Percentiles rank a stretch among this genome's conserved stretches.
Conservation (phyloP, 1,140 invertebrate genomes). For the Drosophila albomicans region DNA sequence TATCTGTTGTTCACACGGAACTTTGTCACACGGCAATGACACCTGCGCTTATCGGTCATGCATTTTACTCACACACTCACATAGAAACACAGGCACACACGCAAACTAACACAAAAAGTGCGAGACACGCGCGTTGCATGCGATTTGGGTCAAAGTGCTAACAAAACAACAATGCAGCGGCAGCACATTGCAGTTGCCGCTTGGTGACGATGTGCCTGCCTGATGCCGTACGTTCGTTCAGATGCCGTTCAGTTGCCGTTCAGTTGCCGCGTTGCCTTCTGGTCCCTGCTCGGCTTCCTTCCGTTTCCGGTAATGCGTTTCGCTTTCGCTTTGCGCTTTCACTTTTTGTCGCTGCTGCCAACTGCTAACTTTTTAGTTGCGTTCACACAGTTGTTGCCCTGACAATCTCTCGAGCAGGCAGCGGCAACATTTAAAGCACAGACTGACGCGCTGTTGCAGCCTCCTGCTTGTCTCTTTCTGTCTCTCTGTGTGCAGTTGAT, state of each 20-base stretch:
- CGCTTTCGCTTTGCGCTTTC: conserved; percentile 62
- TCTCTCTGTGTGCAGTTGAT: conserved; percentile 7
- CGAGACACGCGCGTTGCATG: conserved; percentile 26
- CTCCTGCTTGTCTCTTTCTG: not conserved
- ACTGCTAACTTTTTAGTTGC: conserved; percentile 47
- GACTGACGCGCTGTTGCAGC: not conserved
- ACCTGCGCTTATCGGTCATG: conserved; percentile 64
- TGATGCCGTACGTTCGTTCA: not conserved
- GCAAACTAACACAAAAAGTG: conserved; percentile 21
- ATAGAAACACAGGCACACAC: conserved; percentile 12
- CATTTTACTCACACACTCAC: conserved; percentile 31
- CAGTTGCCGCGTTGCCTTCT: not conserved
- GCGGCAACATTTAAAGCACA: conserved; percentile 21
- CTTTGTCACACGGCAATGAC: conserved; percentile 61
- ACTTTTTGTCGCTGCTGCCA: conserved; percentile 52
- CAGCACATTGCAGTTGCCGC: conserved; percentile 30
- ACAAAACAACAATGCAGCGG: conserved; percentile 73
- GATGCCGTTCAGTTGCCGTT: too few relatives aligned
- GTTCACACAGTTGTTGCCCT: conserved; percentile 35
- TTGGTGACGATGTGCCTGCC: not conserved
- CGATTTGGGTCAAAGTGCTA: conserved; percentile 79
- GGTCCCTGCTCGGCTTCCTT: conserved; percentile 29
- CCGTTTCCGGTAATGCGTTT: conserved; percentile 47
- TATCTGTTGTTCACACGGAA: conserved; percentile 48
- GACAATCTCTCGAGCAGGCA: conserved; percentile 32